Evolutionary conservation across 1,140 invertebrate genomes (phyloP).

Genomic region (Camponotus vicinus): DNA sequence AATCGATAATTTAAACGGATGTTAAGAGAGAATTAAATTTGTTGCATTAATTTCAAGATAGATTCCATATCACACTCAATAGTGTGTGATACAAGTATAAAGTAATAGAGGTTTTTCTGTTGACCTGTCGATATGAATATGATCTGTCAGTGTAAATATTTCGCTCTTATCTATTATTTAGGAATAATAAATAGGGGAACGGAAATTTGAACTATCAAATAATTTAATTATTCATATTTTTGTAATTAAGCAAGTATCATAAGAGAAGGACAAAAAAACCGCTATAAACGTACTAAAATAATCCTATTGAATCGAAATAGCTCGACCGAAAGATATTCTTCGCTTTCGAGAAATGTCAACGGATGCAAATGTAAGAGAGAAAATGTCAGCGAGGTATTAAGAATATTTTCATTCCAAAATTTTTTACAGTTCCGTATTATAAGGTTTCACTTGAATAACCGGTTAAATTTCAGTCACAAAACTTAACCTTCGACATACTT

Average conservation of each 20-base stretch:
- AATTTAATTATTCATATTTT: slow-evolving; percentile 1
- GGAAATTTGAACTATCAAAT: background rate
- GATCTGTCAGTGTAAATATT: background rate
- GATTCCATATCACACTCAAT: background rate
- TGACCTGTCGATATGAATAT: no score
- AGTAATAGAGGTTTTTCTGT: slow-evolving; percentile 9
- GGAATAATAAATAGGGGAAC: background rate
- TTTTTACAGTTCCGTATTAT: background rate
- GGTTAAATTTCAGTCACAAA: slow-evolving; percentile 20
- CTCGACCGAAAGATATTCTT: slow-evolving; percentile 9
- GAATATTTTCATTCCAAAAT: slow-evolving; percentile 39
- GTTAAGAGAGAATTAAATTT: slow-evolving; percentile 23
- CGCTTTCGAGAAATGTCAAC: slow-evolving; percentile 47
- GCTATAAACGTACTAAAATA: background rate
- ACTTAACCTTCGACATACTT: slow-evolving; percentile 47
- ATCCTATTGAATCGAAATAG: slow-evolving; percentile 11
- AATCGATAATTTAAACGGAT: slow-evolving; percentile 39
- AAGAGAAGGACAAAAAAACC: background rate
- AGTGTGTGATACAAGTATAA: background rate
- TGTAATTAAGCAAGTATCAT: background rate
- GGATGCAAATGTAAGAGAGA: background rate
- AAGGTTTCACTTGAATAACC: slow-evolving; percentile 4
- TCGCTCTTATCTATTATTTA: background rate
- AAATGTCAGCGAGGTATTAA: slow-evolving; percentile 31
- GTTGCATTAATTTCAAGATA: slow-evolving; percentile 22